Conservation (phyloP, 1,140 invertebrate species). For the Drosophila cardini region DNA sequence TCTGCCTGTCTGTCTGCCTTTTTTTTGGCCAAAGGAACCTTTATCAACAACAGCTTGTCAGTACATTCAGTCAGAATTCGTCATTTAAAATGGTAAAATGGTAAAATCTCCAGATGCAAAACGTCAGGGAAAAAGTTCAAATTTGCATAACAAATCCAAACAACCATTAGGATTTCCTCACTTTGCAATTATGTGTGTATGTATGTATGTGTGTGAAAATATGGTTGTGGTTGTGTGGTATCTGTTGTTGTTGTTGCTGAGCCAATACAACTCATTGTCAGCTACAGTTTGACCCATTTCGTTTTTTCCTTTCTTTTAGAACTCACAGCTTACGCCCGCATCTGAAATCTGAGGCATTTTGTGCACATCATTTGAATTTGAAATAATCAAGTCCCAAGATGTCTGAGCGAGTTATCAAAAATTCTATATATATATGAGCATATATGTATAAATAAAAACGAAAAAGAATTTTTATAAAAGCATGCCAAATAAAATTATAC, state of each 20-base stretch:
- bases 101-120: constrained; percentile 26
- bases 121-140: constrained; percentile 20
- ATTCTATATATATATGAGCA: neutral
- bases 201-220: constrained; percentile 17
- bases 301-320: constrained; percentile 7
- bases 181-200: constrained; percentile 5
- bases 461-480: constrained; percentile 36
- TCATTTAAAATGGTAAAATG: constrained; percentile 33
- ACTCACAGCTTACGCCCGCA: constrained; percentile 10
- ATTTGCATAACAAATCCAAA: constrained; percentile 49
- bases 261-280: constrained; percentile 51
- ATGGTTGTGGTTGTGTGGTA: constrained; percentile 29
- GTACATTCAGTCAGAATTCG: constrained; percentile 34
- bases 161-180: neutral
- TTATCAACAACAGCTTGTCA: constrained; percentile 62
- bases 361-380: constrained; percentile 64
- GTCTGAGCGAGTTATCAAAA: constrained; percentile 49
- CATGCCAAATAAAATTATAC: constrained; percentile 53
- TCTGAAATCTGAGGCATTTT: constrained; percentile 26
- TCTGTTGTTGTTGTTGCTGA: too few species aligned
- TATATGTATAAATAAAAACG: too few species aligned
- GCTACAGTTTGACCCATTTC: constrained; percentile 47
- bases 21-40: constrained; percentile 29
- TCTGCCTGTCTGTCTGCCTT: neutral
- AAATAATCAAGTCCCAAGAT: constrained; percentile 67